Evolutionary conservation across 1,140 invertebrate species (phyloP).

Genomic region (Lepidostoma basale): DNA sequence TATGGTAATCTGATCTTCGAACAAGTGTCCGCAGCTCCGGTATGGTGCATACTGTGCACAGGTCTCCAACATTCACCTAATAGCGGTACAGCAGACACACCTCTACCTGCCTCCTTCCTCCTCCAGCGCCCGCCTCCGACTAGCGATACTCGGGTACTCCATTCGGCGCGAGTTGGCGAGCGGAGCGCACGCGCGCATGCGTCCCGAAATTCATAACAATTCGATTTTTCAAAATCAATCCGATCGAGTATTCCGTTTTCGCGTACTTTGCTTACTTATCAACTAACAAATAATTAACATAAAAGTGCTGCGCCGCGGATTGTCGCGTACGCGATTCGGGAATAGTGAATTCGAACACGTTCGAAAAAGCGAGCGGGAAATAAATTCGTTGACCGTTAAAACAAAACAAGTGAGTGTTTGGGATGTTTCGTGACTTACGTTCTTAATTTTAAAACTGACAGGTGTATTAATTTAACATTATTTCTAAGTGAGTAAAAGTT

Average conservation of each 20-base stretch:
- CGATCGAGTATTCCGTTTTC: not conserved
- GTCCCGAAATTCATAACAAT: not conserved
- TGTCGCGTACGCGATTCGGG: not conserved
- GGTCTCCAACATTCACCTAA: constrained; percentile 6
- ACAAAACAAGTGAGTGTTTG: constrained; percentile 2
- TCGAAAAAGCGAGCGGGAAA: not conserved
- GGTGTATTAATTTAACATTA: not conserved
- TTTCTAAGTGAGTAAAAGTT: constrained; percentile 1
- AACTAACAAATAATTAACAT: not conserved
- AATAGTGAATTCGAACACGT: not conserved
- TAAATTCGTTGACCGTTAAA: not conserved
- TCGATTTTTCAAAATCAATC: constrained; percentile 10
- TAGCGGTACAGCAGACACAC: constrained; percentile 15
- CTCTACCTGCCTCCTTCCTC: not conserved
- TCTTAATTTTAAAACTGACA: not conserved
- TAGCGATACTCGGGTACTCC: not conserved
- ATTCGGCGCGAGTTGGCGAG: constrained; percentile 21
- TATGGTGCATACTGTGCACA: no score
- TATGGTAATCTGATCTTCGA: no score
- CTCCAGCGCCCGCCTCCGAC: not conserved
- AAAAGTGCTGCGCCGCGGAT: not conserved
- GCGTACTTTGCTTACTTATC: not conserved
- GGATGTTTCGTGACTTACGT: constrained; percentile 20
- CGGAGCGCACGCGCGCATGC: constrained; percentile 17
- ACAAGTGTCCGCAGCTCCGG: no score